These are phyloP conservation scores for Idaea biselata DNA, from an alignment of 2,888 invertebrate species.

Conservation along the genomic window DNA sequence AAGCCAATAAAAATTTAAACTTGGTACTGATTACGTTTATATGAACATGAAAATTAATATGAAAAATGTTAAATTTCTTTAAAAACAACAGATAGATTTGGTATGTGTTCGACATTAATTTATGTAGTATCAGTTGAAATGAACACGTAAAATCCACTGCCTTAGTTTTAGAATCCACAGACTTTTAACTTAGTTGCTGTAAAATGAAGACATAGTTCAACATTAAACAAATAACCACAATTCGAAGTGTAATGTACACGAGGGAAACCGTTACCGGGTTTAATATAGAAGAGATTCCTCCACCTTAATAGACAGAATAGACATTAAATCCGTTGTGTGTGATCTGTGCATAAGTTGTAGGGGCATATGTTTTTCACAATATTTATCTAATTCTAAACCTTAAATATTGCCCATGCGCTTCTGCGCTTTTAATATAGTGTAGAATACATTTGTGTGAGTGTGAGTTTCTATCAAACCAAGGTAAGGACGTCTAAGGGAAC, in stretches of 20 bases:
- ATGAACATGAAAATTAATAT: background rate
- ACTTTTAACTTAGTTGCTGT: constrained; percentile 16
- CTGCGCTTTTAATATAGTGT: background rate
- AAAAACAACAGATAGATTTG: background rate
- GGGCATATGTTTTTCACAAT: constrained; percentile 23
- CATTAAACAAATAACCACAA: constrained; percentile 66
- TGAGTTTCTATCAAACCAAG: constrained; percentile 27
- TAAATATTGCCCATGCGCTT: background rate
- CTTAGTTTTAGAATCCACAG: constrained; percentile 1
- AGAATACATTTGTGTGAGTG: background rate
- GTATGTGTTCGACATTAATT: background rate
- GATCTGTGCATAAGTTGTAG: constrained; percentile 44
- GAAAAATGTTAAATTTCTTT: background rate
- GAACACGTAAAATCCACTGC: constrained; percentile 4
- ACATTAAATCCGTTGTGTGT: constrained; percentile 49
- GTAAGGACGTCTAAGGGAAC: constrained; percentile 44
- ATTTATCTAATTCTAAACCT: background rate
- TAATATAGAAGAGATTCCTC: constrained; percentile 71
- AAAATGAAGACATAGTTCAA: constrained; percentile 15
- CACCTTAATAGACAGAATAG: constrained; percentile 73
- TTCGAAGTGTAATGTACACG: constrained; percentile 58
- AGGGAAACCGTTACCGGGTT: constrained; percentile 61
- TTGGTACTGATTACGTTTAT: background rate
- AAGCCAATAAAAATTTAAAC: background rate
- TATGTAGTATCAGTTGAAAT: background rate